These are phyloP conservation scores for Globodera rostochiensis DNA, from an alignment of 1,140 invertebrate genomes.

Conservation along the genomic window DNA sequence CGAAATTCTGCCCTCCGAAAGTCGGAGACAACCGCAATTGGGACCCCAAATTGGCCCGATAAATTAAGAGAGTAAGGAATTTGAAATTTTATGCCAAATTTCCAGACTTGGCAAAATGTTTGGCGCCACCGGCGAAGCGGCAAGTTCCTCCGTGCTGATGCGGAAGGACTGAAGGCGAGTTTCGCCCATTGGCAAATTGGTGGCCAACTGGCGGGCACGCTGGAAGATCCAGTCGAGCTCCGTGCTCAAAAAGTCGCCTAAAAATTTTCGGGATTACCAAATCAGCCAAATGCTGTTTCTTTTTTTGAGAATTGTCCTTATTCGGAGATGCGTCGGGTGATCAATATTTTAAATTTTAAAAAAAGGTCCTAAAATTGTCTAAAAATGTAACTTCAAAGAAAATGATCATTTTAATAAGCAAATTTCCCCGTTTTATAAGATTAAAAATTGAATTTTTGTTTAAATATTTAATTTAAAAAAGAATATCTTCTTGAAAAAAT, in stretches of 20 bases:
- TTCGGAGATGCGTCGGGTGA: too few relatives aligned
- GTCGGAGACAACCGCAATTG: too few relatives aligned
- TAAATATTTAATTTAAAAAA: not conserved
- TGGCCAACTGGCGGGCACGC: conserved; percentile 56
- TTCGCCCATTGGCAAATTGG: conserved; percentile 63
- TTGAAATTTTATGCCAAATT: conserved; percentile 9
- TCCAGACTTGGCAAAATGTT: conserved; percentile 58
- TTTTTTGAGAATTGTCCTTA: too few relatives aligned
- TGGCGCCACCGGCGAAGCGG: conserved; percentile 57
- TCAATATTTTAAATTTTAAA: not conserved
- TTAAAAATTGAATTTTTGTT: not conserved
- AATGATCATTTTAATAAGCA: too few relatives aligned
- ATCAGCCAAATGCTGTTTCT: too few relatives aligned
- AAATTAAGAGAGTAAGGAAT: too few relatives aligned
- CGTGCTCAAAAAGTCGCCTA: conserved; percentile 64
- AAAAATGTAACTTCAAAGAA: not conserved
- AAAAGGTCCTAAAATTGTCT: not conserved
- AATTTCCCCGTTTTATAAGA: too few relatives aligned
- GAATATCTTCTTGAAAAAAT: not conserved
- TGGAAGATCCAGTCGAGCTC: conserved; percentile 64
- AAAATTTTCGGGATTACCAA: conserved; percentile 13
- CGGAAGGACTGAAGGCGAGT: conserved; percentile 61
- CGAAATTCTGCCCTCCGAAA: too few relatives aligned
- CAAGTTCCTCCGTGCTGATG: conserved; percentile 60
- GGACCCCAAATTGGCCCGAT: too few relatives aligned